Conservation (phyloP, 2,797 vertebrate species). For the Threskiornis aethiopicus region DNA sequence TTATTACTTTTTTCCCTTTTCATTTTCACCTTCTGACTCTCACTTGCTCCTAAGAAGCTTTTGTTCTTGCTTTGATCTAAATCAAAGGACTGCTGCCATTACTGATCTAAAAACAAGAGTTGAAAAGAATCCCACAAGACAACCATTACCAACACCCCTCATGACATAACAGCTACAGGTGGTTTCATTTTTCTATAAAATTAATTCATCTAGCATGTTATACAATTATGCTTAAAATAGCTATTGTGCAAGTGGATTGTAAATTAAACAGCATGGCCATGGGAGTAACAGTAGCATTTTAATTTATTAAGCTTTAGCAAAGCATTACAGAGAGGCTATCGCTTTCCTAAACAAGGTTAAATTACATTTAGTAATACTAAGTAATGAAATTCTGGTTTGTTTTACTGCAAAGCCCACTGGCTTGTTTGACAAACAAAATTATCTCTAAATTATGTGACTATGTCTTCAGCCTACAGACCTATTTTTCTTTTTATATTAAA, state of each 20-base stretch:
- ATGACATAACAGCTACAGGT: neutral
- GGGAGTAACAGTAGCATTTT: neutral
- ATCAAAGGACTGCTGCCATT: conserved; percentile 24
- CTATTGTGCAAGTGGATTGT: neutral
- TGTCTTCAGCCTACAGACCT: neutral
- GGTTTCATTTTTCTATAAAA: neutral
- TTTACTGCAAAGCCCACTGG: conserved; percentile 18
- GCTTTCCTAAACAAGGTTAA: conserved; percentile 16
- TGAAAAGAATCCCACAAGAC: neutral
- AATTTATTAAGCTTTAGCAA: conserved; percentile 6
- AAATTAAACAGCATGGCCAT: neutral
- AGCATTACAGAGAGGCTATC: neutral
- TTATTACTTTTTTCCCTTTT: neutral
- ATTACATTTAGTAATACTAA: neutral
- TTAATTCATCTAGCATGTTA: neutral
- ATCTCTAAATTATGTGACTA: neutral
- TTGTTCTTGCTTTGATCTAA: conserved; percentile 39
- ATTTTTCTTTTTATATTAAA: neutral
- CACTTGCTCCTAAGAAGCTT: neutral
- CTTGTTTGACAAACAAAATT: neutral
- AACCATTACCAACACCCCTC: neutral
- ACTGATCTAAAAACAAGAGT: neutral
- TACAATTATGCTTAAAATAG: neutral
- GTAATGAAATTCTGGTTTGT: conserved; percentile 37
- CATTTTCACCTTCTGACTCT: conserved; percentile 17